Evolutionary conservation across 2,113 vertebrate species (phyloP).

Genomic region (Pavo muticus): DNA sequence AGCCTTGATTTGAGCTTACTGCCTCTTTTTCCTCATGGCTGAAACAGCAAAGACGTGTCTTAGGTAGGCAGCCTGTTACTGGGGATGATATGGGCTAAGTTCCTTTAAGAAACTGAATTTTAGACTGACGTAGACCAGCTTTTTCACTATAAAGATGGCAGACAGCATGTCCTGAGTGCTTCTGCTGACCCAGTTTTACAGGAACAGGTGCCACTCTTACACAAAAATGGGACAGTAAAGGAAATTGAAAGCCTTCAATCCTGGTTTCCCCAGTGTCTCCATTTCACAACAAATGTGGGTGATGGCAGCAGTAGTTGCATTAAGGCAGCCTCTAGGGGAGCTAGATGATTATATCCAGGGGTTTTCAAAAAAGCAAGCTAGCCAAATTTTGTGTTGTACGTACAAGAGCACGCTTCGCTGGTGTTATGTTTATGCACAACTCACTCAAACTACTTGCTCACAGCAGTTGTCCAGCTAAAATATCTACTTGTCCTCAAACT

Average conservation of each 20-base stretch:
- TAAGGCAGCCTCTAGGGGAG: slow-evolving; percentile 56
- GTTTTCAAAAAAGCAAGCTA: slow-evolving; percentile 3
- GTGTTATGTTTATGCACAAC: not conserved
- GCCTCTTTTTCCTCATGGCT: not conserved
- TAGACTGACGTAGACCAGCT: slow-evolving; percentile 31
- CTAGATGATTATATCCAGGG: slow-evolving; percentile 29
- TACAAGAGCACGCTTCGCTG: not conserved
- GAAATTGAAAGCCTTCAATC: not conserved
- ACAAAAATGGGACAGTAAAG: slow-evolving; percentile 15
- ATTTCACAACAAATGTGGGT: not conserved
- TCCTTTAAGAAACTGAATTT: slow-evolving; percentile 45
- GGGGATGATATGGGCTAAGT: not conserved
- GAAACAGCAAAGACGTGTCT: slow-evolving; percentile 22
- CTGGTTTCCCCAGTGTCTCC: not conserved
- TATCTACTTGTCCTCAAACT: not conserved
- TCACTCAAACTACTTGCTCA: not conserved
- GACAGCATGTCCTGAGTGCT: slow-evolving; percentile 14
- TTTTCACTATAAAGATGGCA: slow-evolving; percentile 37
- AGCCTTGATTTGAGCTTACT: slow-evolving; percentile 25
- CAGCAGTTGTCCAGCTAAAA: not conserved
- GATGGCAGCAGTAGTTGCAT: not conserved
- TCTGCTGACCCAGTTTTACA: slow-evolving; percentile 37
- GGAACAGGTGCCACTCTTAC: not conserved
- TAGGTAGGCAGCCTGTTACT: not conserved
- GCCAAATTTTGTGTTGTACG: not conserved